phyloP scores from a whole-genome alignment of 1,140 invertebrate genomes.

The Trichonephila clavipes region DNA sequence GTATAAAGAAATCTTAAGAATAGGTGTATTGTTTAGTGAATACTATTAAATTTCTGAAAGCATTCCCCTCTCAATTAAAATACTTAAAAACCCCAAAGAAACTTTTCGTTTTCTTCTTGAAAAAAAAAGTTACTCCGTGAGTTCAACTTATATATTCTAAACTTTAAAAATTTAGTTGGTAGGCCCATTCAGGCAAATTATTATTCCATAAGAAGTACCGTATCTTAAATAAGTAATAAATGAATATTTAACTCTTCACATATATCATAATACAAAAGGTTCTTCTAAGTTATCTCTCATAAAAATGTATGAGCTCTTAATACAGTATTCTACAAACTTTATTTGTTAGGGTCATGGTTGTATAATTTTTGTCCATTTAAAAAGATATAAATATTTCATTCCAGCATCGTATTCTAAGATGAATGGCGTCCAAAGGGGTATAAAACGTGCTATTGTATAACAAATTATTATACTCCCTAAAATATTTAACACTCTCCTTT shows the following conservation, averaged over 20 bases:
- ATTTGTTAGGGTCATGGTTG: too few species aligned
- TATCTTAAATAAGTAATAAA: background rate
- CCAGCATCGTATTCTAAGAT: background rate
- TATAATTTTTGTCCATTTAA: background rate
- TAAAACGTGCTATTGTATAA: too few species aligned
- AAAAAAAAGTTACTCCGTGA: background rate
- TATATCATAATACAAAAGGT: background rate
- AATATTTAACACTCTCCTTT: too few species aligned
- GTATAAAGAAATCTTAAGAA: too few species aligned
- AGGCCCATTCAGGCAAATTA: too few species aligned
- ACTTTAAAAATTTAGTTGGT: too few species aligned
- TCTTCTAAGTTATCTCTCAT: background rate
- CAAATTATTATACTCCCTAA: too few species aligned
- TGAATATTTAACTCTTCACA: background rate
- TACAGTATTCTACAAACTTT: background rate
- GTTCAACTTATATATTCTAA: background rate
- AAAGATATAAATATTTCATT: slow-evolving; percentile 4
- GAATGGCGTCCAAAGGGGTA: too few species aligned
- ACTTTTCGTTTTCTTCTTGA: background rate
- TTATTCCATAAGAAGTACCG: too few species aligned
- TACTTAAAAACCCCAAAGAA: background rate
- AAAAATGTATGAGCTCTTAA: slow-evolving; percentile 4
- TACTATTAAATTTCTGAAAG: too few species aligned
- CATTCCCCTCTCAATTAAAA: background rate
- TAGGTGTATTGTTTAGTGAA: too few species aligned